These are phyloP conservation scores for Callionymus lyra DNA, from an alignment of 2,113 vertebrate genomes.

Conservation along the genomic window DNA sequence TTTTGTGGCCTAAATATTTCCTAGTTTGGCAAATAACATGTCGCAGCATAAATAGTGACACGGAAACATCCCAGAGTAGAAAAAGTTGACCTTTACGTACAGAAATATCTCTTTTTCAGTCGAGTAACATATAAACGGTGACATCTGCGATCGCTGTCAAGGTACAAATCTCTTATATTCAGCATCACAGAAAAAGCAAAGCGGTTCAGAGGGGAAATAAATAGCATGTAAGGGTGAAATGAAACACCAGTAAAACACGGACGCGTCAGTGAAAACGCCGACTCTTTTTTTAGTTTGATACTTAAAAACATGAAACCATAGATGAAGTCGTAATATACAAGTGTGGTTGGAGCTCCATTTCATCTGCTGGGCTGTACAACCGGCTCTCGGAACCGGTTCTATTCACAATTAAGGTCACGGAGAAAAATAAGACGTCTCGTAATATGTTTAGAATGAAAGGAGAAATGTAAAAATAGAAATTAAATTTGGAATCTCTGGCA, in stretches of 20 bases:
- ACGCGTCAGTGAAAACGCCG: conserved; percentile 14
- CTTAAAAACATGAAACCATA: conserved; percentile 25
- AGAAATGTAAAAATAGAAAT: conserved; percentile 2
- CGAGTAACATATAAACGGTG: too few species aligned
- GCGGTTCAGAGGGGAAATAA: conserved; percentile 18
- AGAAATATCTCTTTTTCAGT: too few species aligned
- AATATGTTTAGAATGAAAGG: conserved; percentile 2
- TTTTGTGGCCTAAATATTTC: too few species aligned
- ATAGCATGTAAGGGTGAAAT: conserved; percentile 39
- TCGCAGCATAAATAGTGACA: too few species aligned
- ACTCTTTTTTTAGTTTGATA: conserved; percentile 13
- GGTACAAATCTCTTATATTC: too few species aligned
- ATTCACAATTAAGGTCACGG: conserved; percentile 34
- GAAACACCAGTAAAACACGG: conserved; percentile 16
- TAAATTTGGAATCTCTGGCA: conserved; percentile 10
- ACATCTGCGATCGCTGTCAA: too few species aligned
- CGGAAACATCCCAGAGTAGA: too few species aligned
- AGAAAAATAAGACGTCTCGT: conserved; percentile 7
- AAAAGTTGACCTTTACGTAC: too few species aligned
- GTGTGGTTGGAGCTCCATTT: conserved; percentile 20
- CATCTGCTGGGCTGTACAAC: conserved; percentile 26
- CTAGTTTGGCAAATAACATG: too few species aligned
- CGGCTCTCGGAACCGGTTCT: conserved; percentile 28
- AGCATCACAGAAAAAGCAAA: too few species aligned
- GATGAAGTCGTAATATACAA: conserved; percentile 27